A percentile compares a stretch with the other conserved stretches of the same genome.
Evolutionary conservation across 2,888 invertebrate species (phyloP).

Genomic region (Theretra japonica): DNA sequence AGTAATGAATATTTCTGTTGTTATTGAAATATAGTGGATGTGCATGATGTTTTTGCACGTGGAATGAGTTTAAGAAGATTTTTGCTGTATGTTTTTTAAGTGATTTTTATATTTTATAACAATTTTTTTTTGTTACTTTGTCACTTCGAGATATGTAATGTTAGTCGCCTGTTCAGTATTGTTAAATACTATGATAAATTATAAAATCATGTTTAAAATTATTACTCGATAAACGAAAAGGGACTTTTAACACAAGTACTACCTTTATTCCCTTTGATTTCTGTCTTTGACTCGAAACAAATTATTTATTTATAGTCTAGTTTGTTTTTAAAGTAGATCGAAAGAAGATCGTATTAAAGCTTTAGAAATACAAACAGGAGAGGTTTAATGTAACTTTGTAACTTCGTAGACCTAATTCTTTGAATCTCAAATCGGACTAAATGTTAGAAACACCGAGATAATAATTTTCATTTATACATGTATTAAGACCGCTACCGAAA

Average conservation of each 20-base stretch:
- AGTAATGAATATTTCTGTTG: conserved; percentile 28
- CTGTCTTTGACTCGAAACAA: background rate
- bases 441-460: background rate
- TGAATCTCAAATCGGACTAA: background rate
- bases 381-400: background rate
- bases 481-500: no score
- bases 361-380: no score
- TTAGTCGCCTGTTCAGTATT: no score
- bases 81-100: background rate
- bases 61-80: background rate
- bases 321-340: background rate
- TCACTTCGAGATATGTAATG: no score
- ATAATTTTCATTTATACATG: no score
- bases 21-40: conserved; percentile 2
- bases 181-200: no score
- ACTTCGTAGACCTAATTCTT: background rate
- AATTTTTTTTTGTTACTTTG: no score
- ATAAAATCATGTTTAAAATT: no score
- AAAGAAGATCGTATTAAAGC: background rate
- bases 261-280: background rate
- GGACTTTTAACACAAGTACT: background rate
- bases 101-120: background rate
- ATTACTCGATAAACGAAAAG: no score
- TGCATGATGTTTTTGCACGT: background rate
- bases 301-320: background rate